Percentiles rank a stretch among this genome's conserved stretches.
Evolutionary conservation across 2,888 invertebrate genomes (phyloP).

Genomic region (Lithophane ornitopus): DNA sequence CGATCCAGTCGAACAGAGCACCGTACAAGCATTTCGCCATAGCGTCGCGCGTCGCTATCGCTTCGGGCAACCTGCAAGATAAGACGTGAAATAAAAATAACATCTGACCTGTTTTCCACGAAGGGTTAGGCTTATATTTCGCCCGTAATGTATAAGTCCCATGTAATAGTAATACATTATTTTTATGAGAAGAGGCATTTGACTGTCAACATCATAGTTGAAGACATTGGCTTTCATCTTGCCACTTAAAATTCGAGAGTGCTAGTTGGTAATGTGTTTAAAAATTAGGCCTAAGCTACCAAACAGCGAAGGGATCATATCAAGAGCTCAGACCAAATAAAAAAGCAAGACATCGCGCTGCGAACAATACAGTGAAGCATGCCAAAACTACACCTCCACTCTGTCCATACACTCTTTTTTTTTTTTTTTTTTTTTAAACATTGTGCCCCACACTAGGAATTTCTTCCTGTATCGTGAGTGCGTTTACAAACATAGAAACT

Average conservation of each 20-base stretch:
- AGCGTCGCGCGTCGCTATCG: constrained; percentile 97
- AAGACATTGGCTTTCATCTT: not conserved
- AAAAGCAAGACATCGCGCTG: too few relatives aligned
- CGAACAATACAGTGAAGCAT: too few relatives aligned
- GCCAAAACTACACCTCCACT: too few relatives aligned
- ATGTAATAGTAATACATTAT: not conserved
- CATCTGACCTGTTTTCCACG: not conserved
- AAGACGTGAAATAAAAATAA: not conserved
- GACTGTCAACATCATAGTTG: not conserved
- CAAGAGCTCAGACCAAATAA: not conserved
- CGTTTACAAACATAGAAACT: too few relatives aligned
- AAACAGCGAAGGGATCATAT: not conserved
- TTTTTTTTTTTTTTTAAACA: too few relatives aligned
- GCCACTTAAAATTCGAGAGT: not conserved
- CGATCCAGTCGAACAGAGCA: constrained; percentile 99
- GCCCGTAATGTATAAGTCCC: not conserved
- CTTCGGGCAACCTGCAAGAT: constrained; percentile 92
- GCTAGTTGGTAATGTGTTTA: not conserved
- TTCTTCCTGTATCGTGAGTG: too few relatives aligned
- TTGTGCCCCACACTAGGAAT: too few relatives aligned
- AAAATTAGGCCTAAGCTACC: not conserved
- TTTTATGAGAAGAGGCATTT: not conserved
- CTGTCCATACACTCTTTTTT: too few relatives aligned
- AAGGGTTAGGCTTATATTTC: not conserved
- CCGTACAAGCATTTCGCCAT: constrained; percentile 99